Conservation (phyloP, 2,113 vertebrate species). For the Psilopogon haemacephalus region DNA sequence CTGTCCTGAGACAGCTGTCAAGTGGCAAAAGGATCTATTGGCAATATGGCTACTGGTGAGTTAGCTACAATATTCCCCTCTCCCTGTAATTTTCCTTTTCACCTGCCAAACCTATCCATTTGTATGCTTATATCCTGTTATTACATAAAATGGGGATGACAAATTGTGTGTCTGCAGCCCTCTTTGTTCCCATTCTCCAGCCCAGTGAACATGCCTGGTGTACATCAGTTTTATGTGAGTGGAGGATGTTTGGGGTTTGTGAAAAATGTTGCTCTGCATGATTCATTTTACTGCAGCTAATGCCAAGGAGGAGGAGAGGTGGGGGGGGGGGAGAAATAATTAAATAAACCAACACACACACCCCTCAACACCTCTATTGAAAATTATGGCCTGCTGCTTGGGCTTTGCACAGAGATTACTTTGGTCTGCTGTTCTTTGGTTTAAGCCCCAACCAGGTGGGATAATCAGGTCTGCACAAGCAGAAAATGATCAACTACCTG, state of each 20-base stretch:
- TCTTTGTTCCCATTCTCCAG: conserved; percentile 67
- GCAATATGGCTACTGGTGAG: conserved; percentile 51
- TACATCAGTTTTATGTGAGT: conserved; percentile 70
- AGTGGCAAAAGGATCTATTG: conserved; percentile 60
- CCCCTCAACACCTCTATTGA: conserved; percentile 41
- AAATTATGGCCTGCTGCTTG: conserved; percentile 60
- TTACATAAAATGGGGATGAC: conserved; percentile 69
- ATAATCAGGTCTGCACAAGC: conserved; percentile 52
- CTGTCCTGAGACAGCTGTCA: conserved; percentile 53
- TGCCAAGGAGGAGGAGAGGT: not conserved
- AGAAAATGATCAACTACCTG: conserved; percentile 18
- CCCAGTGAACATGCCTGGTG: conserved; percentile 56
- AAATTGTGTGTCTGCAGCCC: conserved; percentile 62
- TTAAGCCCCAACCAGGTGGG: conserved; percentile 56
- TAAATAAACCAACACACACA: not conserved
- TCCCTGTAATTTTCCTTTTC: conserved; percentile 68
- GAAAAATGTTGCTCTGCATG: conserved; percentile 67
- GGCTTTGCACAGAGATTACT: conserved; percentile 55
- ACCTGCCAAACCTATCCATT: conserved; percentile 69
- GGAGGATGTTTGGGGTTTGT: conserved; percentile 61
- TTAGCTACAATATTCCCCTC: conserved; percentile 54
- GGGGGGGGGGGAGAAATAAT: not conserved
- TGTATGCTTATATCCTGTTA: conserved; percentile 69
- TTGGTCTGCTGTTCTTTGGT: conserved; percentile 57
- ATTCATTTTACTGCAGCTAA: conserved; percentile 68